Evolutionary conservation across 2,797 vertebrate species (phyloP).

Genomic region (Mormyrops boulengeri): DNA sequence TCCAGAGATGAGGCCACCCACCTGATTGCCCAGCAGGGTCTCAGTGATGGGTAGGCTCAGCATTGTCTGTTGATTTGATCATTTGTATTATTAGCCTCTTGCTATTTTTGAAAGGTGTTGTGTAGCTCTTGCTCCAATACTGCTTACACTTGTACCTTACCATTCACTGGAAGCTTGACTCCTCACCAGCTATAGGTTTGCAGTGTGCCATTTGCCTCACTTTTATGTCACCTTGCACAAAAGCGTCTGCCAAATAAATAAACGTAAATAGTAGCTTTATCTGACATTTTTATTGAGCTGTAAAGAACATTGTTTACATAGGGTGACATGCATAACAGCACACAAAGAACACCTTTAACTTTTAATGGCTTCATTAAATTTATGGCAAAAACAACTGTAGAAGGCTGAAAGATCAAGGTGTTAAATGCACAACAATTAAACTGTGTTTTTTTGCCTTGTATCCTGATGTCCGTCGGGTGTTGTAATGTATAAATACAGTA

Average conservation of each 20-base stretch:
- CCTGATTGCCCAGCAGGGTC: constrained; percentile 85
- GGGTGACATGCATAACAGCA: background rate
- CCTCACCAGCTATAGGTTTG: background rate
- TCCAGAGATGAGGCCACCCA: constrained; percentile 88
- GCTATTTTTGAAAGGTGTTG: background rate
- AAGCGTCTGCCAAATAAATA: background rate
- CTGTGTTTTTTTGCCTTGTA: background rate
- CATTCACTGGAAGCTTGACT: background rate
- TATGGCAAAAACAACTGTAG: background rate
- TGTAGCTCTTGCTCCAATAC: background rate
- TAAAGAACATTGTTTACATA: background rate
- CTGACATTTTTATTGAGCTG: background rate
- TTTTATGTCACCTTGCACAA: background rate
- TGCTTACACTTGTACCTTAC: background rate
- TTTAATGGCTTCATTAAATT: background rate
- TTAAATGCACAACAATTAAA: background rate
- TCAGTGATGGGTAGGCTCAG: constrained; percentile 79
- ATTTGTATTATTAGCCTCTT: background rate
- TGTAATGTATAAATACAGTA: background rate
- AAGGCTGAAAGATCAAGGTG: background rate
- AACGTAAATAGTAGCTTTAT: background rate
- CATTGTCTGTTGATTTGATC: background rate
- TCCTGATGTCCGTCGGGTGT: background rate
- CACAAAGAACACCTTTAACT: background rate
- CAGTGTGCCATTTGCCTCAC: background rate